These are phyloP conservation scores for Drosophila tanythrix DNA, from an alignment of 2,888 invertebrate genomes.

Conservation along the genomic window DNA sequence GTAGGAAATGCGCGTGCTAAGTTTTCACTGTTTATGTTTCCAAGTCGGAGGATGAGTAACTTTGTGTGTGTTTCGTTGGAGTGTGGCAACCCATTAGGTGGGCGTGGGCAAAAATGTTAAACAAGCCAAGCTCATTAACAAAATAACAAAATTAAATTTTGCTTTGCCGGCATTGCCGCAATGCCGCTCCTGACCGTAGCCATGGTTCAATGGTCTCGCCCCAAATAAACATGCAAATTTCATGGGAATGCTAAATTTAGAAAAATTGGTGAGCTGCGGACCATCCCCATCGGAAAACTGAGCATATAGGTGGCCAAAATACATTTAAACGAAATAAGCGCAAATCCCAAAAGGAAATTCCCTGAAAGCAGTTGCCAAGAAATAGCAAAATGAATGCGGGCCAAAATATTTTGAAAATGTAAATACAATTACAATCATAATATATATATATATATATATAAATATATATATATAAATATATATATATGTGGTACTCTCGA, in stretches of 20 bases:
- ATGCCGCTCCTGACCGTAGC: slow-evolving; percentile 20
- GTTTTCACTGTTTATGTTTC: slow-evolving; percentile 17
- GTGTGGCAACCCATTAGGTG: slow-evolving; percentile 33
- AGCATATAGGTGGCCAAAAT: slow-evolving; percentile 8
- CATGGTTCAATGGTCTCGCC: slow-evolving; percentile 44
- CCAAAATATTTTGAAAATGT: background rate
- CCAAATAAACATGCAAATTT: slow-evolving; percentile 71
- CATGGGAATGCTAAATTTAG: slow-evolving; percentile 64
- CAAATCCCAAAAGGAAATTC: background rate
- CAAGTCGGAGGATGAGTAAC: background rate
- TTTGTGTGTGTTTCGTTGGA: background rate
- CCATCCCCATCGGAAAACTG: background rate
- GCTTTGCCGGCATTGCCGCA: slow-evolving; percentile 20
- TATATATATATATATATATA: background rate
- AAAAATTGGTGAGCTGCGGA: slow-evolving; percentile 22
- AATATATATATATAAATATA: background rate
- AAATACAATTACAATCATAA: background rate
- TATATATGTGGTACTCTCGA: background rate
- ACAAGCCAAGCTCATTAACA: slow-evolving; percentile 68
- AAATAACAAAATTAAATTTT: slow-evolving; percentile 76
- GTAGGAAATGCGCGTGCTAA: slow-evolving; percentile 12
- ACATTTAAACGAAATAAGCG: background rate
- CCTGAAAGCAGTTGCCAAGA: background rate
- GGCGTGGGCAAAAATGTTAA: slow-evolving; percentile 43
- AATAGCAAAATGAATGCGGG: background rate